These are phyloP conservation scores for Rhagoletis pomonella DNA, from an alignment of 1,140 invertebrate species.

Conservation along the genomic window DNA sequence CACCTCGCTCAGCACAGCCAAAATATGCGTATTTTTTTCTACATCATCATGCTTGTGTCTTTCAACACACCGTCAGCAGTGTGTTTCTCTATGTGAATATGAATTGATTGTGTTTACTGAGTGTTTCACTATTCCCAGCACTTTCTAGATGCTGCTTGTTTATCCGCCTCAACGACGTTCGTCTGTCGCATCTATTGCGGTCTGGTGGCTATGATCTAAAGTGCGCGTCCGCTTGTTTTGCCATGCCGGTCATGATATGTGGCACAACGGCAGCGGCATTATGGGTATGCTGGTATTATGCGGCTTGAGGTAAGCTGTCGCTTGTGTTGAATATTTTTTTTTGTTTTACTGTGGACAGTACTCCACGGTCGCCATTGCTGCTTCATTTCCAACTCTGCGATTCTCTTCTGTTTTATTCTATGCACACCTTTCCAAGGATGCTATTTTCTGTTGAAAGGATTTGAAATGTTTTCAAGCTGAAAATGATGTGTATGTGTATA, in stretches of 20 bases:
- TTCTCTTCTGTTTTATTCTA: background rate
- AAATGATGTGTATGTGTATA: no score
- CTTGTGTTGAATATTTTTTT: background rate
- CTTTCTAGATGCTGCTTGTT: background rate
- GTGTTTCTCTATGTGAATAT: background rate
- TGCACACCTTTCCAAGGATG: background rate
- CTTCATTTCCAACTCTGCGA: background rate
- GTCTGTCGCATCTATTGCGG: constrained; percentile 38
- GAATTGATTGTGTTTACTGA: constrained; percentile 29
- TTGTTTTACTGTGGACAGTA: background rate
- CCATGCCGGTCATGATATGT: constrained; percentile 42
- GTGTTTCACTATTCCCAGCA: background rate
- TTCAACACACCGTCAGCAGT: background rate
- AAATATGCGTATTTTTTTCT: background rate
- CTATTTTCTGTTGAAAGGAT: background rate
- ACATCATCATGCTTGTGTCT: background rate
- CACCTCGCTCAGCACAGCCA: background rate
- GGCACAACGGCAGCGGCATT: constrained; percentile 19
- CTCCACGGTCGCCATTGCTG: background rate
- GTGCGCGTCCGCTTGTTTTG: constrained; percentile 36
- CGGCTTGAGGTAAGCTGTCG: background rate
- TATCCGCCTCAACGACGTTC: constrained; percentile 8
- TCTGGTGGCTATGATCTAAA: constrained; percentile 35
- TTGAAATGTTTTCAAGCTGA: constrained; percentile 4
- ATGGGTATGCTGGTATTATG: constrained; percentile 24